These are phyloP conservation scores for Chiloscyllium plagiosum DNA, from an alignment of 2,113 vertebrate genomes.

Conservation along the genomic window DNA sequence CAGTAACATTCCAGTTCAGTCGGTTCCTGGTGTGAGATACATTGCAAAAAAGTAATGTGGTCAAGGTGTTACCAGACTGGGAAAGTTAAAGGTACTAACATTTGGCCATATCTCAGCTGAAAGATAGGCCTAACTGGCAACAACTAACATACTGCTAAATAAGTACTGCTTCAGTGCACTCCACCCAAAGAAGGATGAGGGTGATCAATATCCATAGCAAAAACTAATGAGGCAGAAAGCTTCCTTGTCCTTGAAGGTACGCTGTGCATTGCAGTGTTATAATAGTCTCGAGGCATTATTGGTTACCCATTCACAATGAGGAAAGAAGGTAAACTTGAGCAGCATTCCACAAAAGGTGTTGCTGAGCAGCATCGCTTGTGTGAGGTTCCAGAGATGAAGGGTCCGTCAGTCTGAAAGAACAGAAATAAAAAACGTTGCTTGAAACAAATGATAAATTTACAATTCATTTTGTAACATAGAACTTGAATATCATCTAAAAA, in stretches of 20 bases:
- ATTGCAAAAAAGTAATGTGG: slow-evolving; percentile 1
- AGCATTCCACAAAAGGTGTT: slow-evolving; percentile 47
- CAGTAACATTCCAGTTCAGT: slow-evolving; percentile 13
- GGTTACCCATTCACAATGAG: slow-evolving; percentile 45
- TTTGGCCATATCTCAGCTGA: slow-evolving; percentile 43
- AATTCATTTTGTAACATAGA: neutral
- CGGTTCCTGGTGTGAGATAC: neutral
- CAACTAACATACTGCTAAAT: slow-evolving; percentile 39
- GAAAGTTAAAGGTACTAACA: slow-evolving; percentile 46
- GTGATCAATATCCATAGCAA: slow-evolving; percentile 44
- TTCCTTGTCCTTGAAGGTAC: slow-evolving; percentile 47
- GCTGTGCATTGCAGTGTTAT: slow-evolving; percentile 43
- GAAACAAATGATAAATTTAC: neutral
- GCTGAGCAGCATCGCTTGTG: slow-evolving; percentile 49
- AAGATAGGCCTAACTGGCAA: slow-evolving; percentile 40
- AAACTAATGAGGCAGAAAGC: slow-evolving; percentile 44
- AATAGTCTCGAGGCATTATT: slow-evolving; percentile 43
- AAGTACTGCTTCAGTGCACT: slow-evolving; percentile 43
- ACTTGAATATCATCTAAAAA: neutral
- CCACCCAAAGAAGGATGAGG: slow-evolving; percentile 47
- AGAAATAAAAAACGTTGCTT: slow-evolving; percentile 42
- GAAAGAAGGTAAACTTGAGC: slow-evolving; percentile 54
- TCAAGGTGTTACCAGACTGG: slow-evolving; percentile 34
- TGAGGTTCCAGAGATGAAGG: slow-evolving; percentile 43
- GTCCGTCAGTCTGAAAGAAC: slow-evolving; percentile 61